A percentile compares a stretch with the other conserved stretches of the same genome.
Conservation (phyloP, 1,140 invertebrate genomes). For the Zaprionus ghesquierei region DNA sequence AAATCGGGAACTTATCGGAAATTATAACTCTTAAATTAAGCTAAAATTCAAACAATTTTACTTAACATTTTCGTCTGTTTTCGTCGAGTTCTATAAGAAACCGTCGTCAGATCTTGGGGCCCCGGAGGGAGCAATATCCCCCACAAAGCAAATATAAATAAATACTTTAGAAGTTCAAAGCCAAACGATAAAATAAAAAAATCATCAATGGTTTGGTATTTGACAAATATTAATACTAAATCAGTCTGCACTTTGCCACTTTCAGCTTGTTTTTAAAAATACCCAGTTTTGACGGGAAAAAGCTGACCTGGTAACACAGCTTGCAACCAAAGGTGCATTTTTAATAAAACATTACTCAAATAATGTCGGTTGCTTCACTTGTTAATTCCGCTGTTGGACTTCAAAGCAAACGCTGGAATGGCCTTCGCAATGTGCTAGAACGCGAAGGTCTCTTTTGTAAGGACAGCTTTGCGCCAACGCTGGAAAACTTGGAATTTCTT, state of each 20-base stretch:
- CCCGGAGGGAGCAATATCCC: too few species aligned
- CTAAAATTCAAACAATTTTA: too few species aligned
- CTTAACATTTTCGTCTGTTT: too few species aligned
- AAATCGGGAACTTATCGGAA: too few species aligned
- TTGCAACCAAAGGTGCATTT: conserved; percentile 8
- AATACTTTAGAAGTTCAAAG: neutral
- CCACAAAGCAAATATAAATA: too few species aligned
- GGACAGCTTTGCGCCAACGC: conserved; percentile 93
- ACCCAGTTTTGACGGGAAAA: too few species aligned
- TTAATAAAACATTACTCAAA: neutral
- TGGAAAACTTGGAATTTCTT: conserved; percentile 93
- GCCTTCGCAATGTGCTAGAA: conserved; percentile 93
- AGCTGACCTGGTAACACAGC: too few species aligned
- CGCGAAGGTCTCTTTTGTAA: conserved; percentile 96
- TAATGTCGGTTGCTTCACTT: conserved; percentile 61
- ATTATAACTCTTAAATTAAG: too few species aligned
- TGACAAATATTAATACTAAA: neutral
- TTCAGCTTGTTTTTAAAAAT: too few species aligned
- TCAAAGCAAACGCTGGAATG: conserved; percentile 87
- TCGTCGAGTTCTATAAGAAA: too few species aligned
- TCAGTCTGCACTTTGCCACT: conserved; percentile 3
- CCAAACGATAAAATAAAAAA: neutral
- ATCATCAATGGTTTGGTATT: neutral
- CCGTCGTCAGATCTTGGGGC: too few species aligned
- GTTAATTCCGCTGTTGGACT: conserved; percentile 40